Base-by-base conservation (phyloP, 1,140 invertebrate species). In the Heliconius himera region DNA sequence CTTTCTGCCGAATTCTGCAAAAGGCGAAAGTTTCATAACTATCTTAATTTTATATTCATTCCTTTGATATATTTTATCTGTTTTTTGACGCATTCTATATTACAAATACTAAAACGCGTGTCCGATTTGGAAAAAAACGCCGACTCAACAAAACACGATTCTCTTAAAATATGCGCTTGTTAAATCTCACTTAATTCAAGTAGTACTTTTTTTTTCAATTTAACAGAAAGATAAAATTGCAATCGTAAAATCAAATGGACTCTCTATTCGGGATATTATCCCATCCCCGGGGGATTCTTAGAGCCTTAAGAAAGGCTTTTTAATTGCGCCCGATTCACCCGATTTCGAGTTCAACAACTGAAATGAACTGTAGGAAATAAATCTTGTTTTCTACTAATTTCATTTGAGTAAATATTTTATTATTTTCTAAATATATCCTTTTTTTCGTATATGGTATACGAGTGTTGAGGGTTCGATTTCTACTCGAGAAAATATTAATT, bases 241-340 rank as follows among this genome's bases (percentile, higher is more conserved):
- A 74, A 54, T n/a, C 13, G 46, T 54, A 51, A 33, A 74, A 56
- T 74, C 26, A 54, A 74, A 74, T 54, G n/a, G 8, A 20, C 16
- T 3, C 49, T 46, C n/a, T 13, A 29, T 66, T 26, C 60, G 60
- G 26, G 26, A 26, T 66, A 66, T 29, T 51, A 51, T 26, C 26
- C 16, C 73, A n/a, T 56, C 49, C 70, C 38, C 29, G 26, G 51
- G 73, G 73, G 22, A 29, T 74, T 18, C 13, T 36, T 66, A 76
- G 41, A 38, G 36, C 36, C 29, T 66, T 66, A 66, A 76, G 33
- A 9, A 70, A 38, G 36, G 54, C 56, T 66, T 60, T 60, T 66
- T 76, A 76, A 76, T 76, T 76, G 36, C 33, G n/a, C 9, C 56
- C 26, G 26, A 29, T 66, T 66, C 60, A 22, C 26, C 60, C 60